phyloP scores from a whole-genome alignment of 2,113 vertebrate genomes.

The Mastomys natalensis region DNA sequence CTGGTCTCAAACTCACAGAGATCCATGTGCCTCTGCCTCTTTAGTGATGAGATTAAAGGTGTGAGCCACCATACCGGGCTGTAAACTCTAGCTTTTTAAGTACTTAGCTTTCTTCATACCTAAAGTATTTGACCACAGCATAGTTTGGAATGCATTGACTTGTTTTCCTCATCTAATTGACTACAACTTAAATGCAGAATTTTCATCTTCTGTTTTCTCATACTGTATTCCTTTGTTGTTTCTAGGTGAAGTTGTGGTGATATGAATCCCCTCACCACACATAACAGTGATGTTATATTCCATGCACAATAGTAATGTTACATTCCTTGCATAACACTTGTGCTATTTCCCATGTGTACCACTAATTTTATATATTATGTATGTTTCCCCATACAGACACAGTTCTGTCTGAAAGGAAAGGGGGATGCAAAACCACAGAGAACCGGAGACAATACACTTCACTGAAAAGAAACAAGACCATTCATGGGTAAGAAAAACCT shows the following conservation, averaged over 20 bases:
- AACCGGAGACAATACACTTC: neutral
- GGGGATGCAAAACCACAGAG: neutral
- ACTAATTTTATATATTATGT: neutral
- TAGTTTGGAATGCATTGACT: neutral
- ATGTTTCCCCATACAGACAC: neutral
- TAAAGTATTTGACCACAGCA: neutral
- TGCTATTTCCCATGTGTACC: too few species aligned
- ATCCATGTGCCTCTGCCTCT: neutral
- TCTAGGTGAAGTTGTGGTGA: neutral
- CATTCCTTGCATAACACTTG: too few species aligned
- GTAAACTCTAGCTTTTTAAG: neutral
- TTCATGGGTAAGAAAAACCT: neutral
- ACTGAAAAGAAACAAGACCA: neutral
- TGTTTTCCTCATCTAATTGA: neutral
- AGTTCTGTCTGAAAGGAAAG: neutral
- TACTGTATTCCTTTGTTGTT: neutral
- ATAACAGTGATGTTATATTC: neutral
- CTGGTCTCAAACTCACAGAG: neutral
- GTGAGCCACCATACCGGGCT: neutral
- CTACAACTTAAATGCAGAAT: neutral
- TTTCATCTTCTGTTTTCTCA: neutral
- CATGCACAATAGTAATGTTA: too few species aligned
- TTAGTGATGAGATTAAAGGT: neutral
- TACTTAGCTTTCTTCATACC: neutral
- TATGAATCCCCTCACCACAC: neutral